Evolutionary conservation across 2,888 invertebrate species (phyloP), one percentile per base, ranked within the genome.

Genomic region (Tetragonula carbonaria): DNA sequence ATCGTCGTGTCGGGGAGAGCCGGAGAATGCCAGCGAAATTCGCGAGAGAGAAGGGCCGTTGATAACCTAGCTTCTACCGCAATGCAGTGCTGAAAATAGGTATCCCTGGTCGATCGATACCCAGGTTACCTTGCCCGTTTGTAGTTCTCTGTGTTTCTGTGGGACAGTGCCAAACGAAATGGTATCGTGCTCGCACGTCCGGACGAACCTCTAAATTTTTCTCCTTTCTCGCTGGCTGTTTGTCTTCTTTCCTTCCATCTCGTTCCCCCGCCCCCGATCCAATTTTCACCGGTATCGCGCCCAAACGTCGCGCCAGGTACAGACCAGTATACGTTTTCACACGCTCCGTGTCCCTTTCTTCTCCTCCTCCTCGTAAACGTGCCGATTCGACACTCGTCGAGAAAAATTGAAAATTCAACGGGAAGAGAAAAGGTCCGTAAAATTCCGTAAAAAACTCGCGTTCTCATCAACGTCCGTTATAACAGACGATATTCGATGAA

Each of bases 81-180:
- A 92, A 90, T 91, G 92, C 91, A 87, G 89, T 84, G 92, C 92
- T 91, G 91, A 91, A 92, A 92, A 92, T 92, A 92, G 92, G 89
- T 79, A 82, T 73, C 75, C 70, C 45, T 45, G 8, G 78, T 57
- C 86, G 91, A 91, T 91, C 91, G 87, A 91, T 91, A 90, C 81
- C 45, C 75, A 82, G 85, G 88, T 82, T 87, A 84, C 81, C 1
- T 53, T 53, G 21, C 53, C 53, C 45, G 11, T 45, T 28, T 33
- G 57, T 14, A 11, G 72, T 83, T 85, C 80, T 67, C 59, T 66
- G 59, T 59, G 65, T 62, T 8, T 80, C 74, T 71, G 78, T 79
- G 84, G 65, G 82, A 59, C 86, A 82, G 80, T 87, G 86, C 88
- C 80, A 86, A 87, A 73, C 79, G 55, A 66, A 72, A 57, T 62